Evolutionary conservation across 1,140 invertebrate genomes (phyloP).

Genomic region (Ptiloglossa arizonensis): DNA sequence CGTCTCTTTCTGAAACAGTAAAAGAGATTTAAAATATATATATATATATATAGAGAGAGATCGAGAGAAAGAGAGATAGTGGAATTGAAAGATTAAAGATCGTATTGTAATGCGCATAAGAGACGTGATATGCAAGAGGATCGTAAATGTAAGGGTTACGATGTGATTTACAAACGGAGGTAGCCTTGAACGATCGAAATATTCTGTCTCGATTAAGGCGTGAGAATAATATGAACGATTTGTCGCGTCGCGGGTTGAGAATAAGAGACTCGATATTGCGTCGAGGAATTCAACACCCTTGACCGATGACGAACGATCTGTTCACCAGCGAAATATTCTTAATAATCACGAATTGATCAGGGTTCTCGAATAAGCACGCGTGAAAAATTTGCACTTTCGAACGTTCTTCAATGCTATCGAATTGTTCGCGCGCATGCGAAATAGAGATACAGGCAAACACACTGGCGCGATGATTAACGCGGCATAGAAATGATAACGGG

Average conservation of each 20-base stretch:
- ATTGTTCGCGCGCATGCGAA: not conserved
- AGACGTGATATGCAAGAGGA: no score
- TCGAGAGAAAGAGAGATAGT: no score
- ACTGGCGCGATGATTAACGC: conserved; percentile 1
- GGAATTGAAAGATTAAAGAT: no score
- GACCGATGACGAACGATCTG: conserved; percentile 1
- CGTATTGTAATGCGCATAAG: no score
- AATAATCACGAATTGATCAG: conserved; percentile 47
- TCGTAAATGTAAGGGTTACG: no score
- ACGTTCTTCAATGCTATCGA: conserved; percentile 15
- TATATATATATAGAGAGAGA: no score
- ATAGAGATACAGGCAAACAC: not conserved
- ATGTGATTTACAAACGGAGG: no score
- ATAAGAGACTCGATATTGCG: no score
- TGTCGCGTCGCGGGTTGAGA: conserved; percentile 1
- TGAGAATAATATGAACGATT: conserved; percentile 14
- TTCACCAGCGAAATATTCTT: conserved; percentile 21
- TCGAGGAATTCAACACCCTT: not conserved
- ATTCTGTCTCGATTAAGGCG: not conserved
- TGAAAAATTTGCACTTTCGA: conserved; percentile 33
- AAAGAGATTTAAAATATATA: no score
- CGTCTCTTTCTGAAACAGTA: no score
- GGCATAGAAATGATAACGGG: not conserved
- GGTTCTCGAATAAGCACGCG: conserved; percentile 33
- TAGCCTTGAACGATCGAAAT: not conserved